Percentiles rank a stretch among this genome's conserved stretches.
Conservation (phyloP, 2,113 vertebrate species). For the Indicator indicator region DNA sequence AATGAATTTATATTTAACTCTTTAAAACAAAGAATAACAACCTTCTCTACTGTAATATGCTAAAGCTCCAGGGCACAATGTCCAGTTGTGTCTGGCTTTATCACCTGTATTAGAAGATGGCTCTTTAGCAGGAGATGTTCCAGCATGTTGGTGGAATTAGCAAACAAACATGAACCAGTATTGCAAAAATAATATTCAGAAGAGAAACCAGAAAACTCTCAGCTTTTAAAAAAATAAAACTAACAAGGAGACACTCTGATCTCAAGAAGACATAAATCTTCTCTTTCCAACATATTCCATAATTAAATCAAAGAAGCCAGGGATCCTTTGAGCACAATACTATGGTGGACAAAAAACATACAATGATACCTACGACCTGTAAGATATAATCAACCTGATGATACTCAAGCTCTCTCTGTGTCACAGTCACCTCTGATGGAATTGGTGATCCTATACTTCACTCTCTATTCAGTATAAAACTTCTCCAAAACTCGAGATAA, state of each 20-base stretch:
- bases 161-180: fast-evolving
- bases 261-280: neutral
- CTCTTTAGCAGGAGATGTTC: neutral
- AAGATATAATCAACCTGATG: neutral
- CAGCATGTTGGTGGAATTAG: neutral
- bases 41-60: neutral
- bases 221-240: neutral
- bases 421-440: neutral
- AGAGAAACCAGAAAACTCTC: neutral
- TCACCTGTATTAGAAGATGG: fast-evolving
- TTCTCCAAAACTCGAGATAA: neutral
- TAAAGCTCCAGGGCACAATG: neutral
- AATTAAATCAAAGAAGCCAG: neutral
- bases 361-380: neutral
- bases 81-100: neutral
- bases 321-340: neutral
- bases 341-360: neutral
- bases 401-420: neutral
- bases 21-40: neutral
- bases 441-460: neutral
- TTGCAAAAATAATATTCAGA: neutral
- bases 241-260: neutral
- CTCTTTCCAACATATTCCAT: neutral
- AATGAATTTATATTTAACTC: neutral
- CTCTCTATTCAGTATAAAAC: neutral